A percentile compares a stretch with the other conserved stretches of the same genome.
Conservation (phyloP, 2,888 invertebrate species). For the Pasiphila rectangulata region DNA sequence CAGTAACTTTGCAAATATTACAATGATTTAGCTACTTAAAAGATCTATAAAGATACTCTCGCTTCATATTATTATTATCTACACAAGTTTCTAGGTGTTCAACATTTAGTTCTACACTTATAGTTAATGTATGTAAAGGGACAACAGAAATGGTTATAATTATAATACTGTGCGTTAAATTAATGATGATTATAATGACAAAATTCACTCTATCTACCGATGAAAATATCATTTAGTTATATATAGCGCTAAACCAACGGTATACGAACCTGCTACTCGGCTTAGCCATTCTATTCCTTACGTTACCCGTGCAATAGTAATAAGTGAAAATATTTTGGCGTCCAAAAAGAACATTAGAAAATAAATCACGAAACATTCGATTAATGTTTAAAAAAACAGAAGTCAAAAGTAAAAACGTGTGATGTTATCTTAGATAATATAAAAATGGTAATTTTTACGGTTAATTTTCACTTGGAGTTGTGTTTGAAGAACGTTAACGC, state of each 20-base stretch:
- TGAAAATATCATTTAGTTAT: slow-evolving; percentile 19
- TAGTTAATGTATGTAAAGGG: slow-evolving; percentile 6
- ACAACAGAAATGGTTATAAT: slow-evolving; percentile 2
- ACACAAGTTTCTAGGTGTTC: slow-evolving; percentile 17
- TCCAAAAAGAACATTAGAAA: background rate
- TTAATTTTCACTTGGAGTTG: too few relatives aligned
- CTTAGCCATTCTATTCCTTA: slow-evolving; percentile 44
- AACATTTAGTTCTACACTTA: slow-evolving; percentile 16
- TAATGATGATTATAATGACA: slow-evolving; percentile 13
- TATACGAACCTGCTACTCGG: slow-evolving; percentile 41
- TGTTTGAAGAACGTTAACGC: too few relatives aligned
- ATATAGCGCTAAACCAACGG: slow-evolving; percentile 48
- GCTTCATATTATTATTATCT: slow-evolving; percentile 22
- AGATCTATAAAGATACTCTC: slow-evolving; percentile 16
- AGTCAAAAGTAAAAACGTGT: background rate
- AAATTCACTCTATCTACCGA: slow-evolving; percentile 28
- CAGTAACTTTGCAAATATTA: slow-evolving; percentile 3
- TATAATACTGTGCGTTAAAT: slow-evolving; percentile 21
- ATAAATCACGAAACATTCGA: background rate
- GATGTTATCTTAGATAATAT: background rate
- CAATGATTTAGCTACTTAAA: slow-evolving; percentile 2
- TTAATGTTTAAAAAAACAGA: background rate
- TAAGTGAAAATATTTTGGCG: slow-evolving; percentile 40
- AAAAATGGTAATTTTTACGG: background rate
- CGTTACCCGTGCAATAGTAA: slow-evolving; percentile 46